phyloP scores from a whole-genome alignment of 1,140 invertebrate genomes.

The Batillaria attramentaria region DNA sequence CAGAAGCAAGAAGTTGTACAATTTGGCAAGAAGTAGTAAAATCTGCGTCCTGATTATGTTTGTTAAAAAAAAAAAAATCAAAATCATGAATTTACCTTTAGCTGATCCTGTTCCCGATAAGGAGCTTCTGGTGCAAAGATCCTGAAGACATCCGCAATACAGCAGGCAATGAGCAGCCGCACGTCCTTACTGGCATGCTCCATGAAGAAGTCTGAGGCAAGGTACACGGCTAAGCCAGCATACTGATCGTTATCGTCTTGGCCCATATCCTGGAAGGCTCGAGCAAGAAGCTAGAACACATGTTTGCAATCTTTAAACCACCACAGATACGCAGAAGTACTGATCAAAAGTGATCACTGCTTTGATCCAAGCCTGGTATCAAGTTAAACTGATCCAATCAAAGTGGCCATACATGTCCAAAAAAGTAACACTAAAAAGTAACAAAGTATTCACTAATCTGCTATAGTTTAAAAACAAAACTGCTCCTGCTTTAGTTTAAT shows the following conservation, averaged over 20 bases:
- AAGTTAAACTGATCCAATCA: background rate
- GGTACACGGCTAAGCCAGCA: constrained; percentile 92
- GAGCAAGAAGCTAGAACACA: constrained; percentile 83
- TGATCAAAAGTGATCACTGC: background rate
- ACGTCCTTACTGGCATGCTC: constrained; percentile 93
- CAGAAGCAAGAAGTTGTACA: too few relatives aligned
- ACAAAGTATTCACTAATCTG: background rate
- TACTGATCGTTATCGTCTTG: constrained; percentile 97
- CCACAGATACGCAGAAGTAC: background rate
- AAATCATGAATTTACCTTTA: constrained; percentile 76
- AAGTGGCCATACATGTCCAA: too few relatives aligned
- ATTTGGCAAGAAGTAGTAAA: background rate
- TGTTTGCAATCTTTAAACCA: background rate
- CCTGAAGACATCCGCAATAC: constrained; percentile 95
- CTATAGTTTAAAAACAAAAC: background rate
- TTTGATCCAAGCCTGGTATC: background rate
- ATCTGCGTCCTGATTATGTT: too few relatives aligned
- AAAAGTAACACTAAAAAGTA: background rate
- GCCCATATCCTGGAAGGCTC: constrained; percentile 95
- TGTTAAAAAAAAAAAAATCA: too few relatives aligned
- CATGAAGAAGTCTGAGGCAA: constrained; percentile 94
- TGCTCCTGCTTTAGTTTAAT: too few relatives aligned
- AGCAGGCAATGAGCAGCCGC: constrained; percentile 94
- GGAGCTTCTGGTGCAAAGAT: constrained; percentile 99
- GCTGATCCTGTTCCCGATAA: constrained; percentile 94